Conservation (phyloP, 1,140 invertebrate genomes). For the Procambarus virginalis region DNA sequence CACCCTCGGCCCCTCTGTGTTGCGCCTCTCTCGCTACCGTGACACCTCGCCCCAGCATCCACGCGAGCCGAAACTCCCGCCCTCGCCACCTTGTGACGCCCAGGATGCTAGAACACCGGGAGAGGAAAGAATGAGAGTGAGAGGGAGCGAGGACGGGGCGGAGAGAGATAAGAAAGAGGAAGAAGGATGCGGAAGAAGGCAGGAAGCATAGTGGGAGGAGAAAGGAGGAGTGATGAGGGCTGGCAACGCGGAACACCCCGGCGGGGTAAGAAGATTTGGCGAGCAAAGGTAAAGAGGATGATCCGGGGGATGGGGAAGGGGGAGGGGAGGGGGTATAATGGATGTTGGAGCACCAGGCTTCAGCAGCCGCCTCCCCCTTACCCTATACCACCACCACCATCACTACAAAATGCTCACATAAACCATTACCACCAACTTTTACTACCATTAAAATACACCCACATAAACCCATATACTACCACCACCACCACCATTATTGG, state of each 20-base stretch:
- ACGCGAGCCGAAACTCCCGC: no score
- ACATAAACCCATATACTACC: background rate
- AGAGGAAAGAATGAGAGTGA: constrained; percentile 10
- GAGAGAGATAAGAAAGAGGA: constrained; percentile 18
- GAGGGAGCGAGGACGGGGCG: constrained; percentile 8
- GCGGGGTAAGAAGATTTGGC: constrained; percentile 58
- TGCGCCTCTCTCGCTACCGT: no score
- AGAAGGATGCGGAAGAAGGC: background rate
- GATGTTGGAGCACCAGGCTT: constrained; percentile 37
- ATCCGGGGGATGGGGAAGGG: background rate
- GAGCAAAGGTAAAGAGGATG: constrained; percentile 62
- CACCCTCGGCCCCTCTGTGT: no score
- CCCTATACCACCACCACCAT: background rate
- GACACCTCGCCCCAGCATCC: no score
- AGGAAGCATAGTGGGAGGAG: constrained; percentile 9
- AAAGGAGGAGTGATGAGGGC: constrained; percentile 33
- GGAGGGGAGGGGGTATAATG: constrained; percentile 32
- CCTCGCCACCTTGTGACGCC: no score
- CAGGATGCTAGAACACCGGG: no score
- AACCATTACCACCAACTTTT: background rate
- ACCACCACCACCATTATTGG: background rate
- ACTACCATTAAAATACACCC: background rate
- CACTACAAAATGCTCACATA: constrained; percentile 5
- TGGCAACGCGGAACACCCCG: constrained; percentile 42
- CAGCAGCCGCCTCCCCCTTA: background rate